phyloP scores from a whole-genome alignment of 2,113 vertebrate genomes.

The Chaetura pelagica region DNA sequence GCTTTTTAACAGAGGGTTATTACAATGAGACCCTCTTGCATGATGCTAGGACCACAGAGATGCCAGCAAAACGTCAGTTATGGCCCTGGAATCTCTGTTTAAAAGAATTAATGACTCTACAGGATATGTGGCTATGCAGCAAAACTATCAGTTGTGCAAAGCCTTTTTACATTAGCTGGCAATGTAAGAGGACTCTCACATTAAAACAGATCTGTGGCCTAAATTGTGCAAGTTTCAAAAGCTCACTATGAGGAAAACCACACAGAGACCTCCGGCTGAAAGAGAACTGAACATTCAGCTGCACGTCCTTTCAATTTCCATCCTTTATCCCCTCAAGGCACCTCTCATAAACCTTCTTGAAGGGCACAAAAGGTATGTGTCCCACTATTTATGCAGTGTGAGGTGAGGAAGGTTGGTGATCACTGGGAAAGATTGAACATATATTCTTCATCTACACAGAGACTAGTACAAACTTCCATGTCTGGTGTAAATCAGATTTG shows the following conservation, averaged over 20 bases:
- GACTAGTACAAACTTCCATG: neutral
- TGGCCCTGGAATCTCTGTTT: constrained; percentile 58
- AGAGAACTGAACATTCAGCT: neutral
- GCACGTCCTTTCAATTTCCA: neutral
- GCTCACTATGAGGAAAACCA: neutral
- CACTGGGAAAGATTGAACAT: neutral
- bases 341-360: constrained; percentile 5
- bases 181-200: neutral
- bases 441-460: neutral
- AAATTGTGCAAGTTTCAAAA: neutral
- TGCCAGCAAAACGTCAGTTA: neutral
- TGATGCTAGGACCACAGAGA: neutral
- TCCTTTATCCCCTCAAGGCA: neutral
- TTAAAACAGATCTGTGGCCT: neutral
- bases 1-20: neutral
- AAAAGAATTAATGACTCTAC: constrained; percentile 33
- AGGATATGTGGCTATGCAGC: neutral
- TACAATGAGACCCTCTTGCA: neutral
- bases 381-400: neutral
- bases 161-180: neutral
- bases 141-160: neutral
- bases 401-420: neutral
- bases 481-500: neutral
- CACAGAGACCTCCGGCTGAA: neutral
- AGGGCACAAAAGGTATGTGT: constrained; percentile 74